Evolutionary conservation across 2,797 vertebrate species (phyloP), one percentile per base, ranked within the genome.

Genomic region (Diglossa cyanea): DNA sequence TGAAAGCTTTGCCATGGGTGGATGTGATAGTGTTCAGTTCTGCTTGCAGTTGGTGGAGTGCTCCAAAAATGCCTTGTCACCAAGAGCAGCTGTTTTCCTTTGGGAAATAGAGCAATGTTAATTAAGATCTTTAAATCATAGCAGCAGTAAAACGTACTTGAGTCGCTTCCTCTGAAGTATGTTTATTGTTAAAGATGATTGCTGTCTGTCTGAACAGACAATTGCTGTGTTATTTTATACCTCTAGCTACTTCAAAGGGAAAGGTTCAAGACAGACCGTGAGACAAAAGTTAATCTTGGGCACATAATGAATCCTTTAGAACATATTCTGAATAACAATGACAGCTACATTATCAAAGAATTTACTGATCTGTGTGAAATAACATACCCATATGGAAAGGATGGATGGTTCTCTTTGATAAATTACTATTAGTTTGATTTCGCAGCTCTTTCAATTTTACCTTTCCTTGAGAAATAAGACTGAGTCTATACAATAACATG

Each of bases 91-190:
- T 92, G 75, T 93, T 91, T 92, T 91, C 81, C 68, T 91, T 60
- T 85, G 79, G 62, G 88, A 94, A 87, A 75, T 68, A 74, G 78
- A 87, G 53, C 28, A 58, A 77, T 62, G 68, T 80, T 96, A 93
- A 93, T 92, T 77, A 91, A 85, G 68, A 51, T 80, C 62, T 93
- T 87, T 92, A 91, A 83, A 77, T 93, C 78, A 44, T 37, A 68
- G 51, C 35, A 72, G n/a, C 9, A 11, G 30, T 70, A 72, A 86
- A 74, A 89, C 40, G 8, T 71, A 63, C 19, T 86, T 25, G n/a
- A 80, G 45, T 91, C 0, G 12, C 51, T 68, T 92, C 42, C 78
- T 75, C 68, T 75, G 57, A 90, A 72, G 44, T 65, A 16, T 5
- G 2, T 70, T 92, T 77, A 65, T 51, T 2, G 9, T 83, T 89